phyloP scores from a whole-genome alignment of 2,888 invertebrate species.

The Noctua comes region DNA sequence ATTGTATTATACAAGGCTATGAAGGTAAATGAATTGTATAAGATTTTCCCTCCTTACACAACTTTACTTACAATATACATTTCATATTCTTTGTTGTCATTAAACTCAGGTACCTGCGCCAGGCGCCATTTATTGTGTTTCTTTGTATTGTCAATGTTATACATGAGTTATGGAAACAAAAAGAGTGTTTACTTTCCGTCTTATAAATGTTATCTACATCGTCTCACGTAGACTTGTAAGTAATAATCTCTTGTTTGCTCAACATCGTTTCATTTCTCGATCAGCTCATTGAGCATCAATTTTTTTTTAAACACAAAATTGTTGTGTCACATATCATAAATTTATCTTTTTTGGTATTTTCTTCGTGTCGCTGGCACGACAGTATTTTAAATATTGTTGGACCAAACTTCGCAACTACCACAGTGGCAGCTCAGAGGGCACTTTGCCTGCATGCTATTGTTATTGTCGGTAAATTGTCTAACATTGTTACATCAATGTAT shows the following conservation, averaged over 20 bases:
- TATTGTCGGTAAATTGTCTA: background rate
- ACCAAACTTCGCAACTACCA: too few relatives aligned
- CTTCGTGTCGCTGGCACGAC: background rate
- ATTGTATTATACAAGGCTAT: background rate
- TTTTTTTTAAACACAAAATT: background rate
- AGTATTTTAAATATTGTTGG: background rate
- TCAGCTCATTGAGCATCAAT: background rate
- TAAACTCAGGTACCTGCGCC: background rate
- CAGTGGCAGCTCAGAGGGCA: background rate
- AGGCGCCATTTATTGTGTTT: background rate
- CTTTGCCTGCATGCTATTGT: background rate
- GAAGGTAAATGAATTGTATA: background rate
- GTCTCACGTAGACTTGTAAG: background rate
- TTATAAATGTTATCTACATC: background rate
- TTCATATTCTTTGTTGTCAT: background rate
- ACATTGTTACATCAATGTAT: background rate
- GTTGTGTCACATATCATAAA: background rate
- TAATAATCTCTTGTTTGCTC: background rate
- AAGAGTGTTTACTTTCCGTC: background rate
- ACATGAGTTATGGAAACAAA: background rate
- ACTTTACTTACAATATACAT: background rate
- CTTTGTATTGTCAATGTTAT: slow-evolving; percentile 1
- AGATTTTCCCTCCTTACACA: background rate
- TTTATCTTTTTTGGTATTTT: background rate
- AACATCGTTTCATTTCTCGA: background rate